phyloP scores from a whole-genome alignment of 2,888 invertebrate genomes.

The Pterostichus niger region DNA sequence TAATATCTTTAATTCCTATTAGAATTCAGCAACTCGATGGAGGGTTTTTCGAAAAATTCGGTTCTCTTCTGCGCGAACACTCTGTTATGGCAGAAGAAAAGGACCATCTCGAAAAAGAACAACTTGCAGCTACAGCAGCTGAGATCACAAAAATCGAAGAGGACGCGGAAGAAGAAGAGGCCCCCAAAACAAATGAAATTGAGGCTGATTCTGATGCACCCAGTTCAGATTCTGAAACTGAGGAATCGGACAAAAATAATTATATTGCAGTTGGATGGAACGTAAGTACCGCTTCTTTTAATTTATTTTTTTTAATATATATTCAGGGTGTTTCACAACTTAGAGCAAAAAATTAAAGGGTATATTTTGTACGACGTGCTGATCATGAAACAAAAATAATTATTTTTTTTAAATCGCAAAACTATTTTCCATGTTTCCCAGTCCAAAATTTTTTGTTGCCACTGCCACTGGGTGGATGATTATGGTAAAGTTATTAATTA shows the following conservation, averaged over 20 bases:
- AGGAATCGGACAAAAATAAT: slow-evolving; percentile 82
- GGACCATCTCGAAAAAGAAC: slow-evolving; percentile 76
- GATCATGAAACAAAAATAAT: too few species aligned
- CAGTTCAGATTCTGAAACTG: slow-evolving; percentile 82
- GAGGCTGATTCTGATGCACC: slow-evolving; percentile 69
- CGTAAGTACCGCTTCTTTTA: too few species aligned
- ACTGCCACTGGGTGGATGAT: too few species aligned
- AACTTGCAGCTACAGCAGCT: slow-evolving; percentile 74
- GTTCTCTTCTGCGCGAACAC: slow-evolving; percentile 84
- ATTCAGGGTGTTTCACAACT: too few species aligned
- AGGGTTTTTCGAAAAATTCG: slow-evolving; percentile 91
- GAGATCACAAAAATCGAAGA: slow-evolving; percentile 68
- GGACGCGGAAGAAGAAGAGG: slow-evolving; percentile 72
- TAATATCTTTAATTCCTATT: slow-evolving; percentile 68
- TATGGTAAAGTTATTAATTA: too few species aligned
- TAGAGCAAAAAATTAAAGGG: too few species aligned
- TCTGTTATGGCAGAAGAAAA: slow-evolving; percentile 81
- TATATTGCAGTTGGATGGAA: slow-evolving; percentile 86
- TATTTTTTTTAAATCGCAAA: too few species aligned
- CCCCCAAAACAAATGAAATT: slow-evolving; percentile 72
- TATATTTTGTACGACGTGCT: too few species aligned
- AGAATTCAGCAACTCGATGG: slow-evolving; percentile 91
- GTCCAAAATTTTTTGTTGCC: too few species aligned
- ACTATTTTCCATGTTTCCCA: too few species aligned
- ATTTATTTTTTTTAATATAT: too few species aligned